Conservation (phyloP, 2,113 vertebrate species). For the rat (Rattus norvegicus) region GRCr8 NC_086038.1:42491001-42491500, state of each 20-base stretch:
- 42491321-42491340: background rate
- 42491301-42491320: background rate
- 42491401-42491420: background rate
- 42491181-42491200: conserved; percentile 19
- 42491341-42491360: background rate
- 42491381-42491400: background rate
- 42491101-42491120: background rate
- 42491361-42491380: background rate
- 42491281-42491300: background rate
- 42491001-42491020: background rate
- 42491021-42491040: background rate
- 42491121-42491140: conserved; percentile 3
- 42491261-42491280: background rate
- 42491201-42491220: conserved; percentile 18
- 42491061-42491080: background rate
- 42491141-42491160: background rate
- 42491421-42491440: background rate
- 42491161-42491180: background rate
- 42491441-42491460: background rate
- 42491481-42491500: background rate
- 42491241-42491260: conserved; percentile 28
- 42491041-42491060: background rate
- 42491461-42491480: background rate
- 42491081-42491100: background rate
- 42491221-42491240: background rate